Percentiles rank a stretch among this genome's conserved stretches.
Evolutionary conservation across 2,113 vertebrate species (phyloP).

Genomic region (Pogonocichla stellata): DNA sequence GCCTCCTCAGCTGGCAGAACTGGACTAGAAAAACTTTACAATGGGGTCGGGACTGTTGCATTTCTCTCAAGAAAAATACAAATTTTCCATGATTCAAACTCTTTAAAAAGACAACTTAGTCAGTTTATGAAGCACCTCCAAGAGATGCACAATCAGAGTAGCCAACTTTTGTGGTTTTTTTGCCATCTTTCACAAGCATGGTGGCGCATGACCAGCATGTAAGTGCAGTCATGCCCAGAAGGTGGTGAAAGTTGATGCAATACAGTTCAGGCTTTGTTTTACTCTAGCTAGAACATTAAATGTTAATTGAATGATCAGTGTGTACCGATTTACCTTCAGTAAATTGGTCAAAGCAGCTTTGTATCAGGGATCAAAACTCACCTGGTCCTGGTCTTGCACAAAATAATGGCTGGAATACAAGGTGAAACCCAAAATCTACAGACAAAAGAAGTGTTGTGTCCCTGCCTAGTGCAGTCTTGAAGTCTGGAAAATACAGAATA

Average conservation of each 20-base stretch:
- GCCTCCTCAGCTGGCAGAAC: not conserved
- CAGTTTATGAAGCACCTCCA: not conserved
- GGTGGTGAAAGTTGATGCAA: not conserved
- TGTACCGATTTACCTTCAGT: not conserved
- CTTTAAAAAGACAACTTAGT: not conserved
- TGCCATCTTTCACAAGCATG: not conserved
- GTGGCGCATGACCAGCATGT: not conserved
- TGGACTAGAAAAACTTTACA: not conserved
- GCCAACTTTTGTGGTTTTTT: not conserved
- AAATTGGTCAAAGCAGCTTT: not conserved
- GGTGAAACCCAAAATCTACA: not conserved
- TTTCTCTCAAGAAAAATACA: not conserved
- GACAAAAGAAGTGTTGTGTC: not conserved
- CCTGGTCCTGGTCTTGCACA: not conserved
- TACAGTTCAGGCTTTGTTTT: not conserved
- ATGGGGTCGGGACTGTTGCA: not conserved
- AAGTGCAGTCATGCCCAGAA: not conserved
- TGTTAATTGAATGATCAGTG: not conserved
- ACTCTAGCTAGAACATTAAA: not conserved
- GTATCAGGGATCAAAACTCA: not conserved
- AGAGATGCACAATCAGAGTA: not conserved
- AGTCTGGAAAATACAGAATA: not conserved
- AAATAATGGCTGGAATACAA: not conserved
- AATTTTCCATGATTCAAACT: not conserved
- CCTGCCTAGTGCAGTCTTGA: not conserved